These are phyloP conservation scores for Porphyrio hochstetteri DNA, from an alignment of 2,113 vertebrate genomes.

Conservation along the genomic window DNA sequence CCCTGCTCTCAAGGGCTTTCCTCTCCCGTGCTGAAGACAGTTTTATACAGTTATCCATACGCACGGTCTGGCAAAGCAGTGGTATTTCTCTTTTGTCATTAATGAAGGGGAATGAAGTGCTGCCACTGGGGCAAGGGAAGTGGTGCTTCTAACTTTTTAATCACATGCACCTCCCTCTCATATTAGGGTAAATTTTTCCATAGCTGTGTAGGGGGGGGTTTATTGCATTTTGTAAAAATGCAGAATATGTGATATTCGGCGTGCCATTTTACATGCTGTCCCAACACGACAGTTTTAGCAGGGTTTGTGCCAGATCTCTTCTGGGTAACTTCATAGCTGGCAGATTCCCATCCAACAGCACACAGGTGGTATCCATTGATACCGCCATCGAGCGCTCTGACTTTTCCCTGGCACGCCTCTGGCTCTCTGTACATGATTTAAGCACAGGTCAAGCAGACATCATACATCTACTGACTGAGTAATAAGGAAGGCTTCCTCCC, in stretches of 20 bases:
- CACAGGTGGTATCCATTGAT: neutral
- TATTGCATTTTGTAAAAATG: neutral
- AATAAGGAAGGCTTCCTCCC: neutral
- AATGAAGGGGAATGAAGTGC: neutral
- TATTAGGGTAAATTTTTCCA: neutral
- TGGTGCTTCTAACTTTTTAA: neutral
- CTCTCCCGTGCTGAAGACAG: neutral
- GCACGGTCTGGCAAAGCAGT: neutral
- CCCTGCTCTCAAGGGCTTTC: rapidly evolving
- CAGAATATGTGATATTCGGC: neutral
- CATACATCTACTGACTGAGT: neutral
- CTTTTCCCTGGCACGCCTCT: neutral
- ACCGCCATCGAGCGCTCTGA: neutral
- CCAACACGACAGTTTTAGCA: neutral
- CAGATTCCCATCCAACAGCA: neutral
- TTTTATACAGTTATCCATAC: neutral
- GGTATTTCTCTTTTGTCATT: neutral
- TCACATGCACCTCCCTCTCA: neutral
- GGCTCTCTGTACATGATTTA: neutral
- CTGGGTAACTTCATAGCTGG: neutral
- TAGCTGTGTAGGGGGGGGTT: neutral
- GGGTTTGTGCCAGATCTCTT: neutral
- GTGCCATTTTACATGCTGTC: neutral
- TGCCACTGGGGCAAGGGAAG: neutral
- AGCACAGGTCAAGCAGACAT: neutral